These are phyloP conservation scores for Sacculina carcini DNA, from an alignment of 2,888 invertebrate species.

Conservation along the genomic window DNA sequence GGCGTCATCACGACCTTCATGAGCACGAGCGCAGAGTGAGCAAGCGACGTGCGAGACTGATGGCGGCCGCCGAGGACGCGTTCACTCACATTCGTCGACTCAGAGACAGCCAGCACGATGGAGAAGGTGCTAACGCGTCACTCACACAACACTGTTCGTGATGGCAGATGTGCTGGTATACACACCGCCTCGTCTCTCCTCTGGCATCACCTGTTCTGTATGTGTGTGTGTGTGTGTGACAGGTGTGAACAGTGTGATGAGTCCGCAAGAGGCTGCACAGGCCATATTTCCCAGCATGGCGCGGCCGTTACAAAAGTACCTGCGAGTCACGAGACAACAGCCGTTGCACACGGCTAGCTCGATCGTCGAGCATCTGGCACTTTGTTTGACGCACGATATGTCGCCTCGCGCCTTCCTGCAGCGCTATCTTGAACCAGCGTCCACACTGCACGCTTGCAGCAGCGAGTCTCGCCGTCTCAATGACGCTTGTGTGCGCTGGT, in stretches of 20 bases:
- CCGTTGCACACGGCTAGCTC: slow-evolving; percentile 83
- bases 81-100: slow-evolving; percentile 86
- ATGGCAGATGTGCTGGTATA: too few relatives aligned
- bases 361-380: slow-evolving; percentile 64
- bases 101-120: slow-evolving; percentile 19
- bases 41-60: slow-evolving; percentile 63
- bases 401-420: slow-evolving; percentile 86
- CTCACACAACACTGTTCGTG: too few relatives aligned
- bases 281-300: slow-evolving; percentile 94
- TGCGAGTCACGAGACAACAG: slow-evolving; percentile 83
- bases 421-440: slow-evolving; percentile 60
- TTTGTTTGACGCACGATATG: slow-evolving; percentile 74
- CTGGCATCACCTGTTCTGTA: neutral
- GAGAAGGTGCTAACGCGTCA: neutral
- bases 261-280: slow-evolving; percentile 85
- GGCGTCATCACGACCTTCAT: too few relatives aligned
- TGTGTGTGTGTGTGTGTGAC: slow-evolving; percentile 7
- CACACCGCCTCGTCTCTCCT: neutral
- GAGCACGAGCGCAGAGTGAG: slow-evolving; percentile 80
- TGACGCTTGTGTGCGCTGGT: slow-evolving; percentile 74
- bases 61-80: slow-evolving; percentile 87
- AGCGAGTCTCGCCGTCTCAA: slow-evolving; percentile 42
- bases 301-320: slow-evolving; percentile 78
- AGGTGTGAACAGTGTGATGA: slow-evolving; percentile 59
- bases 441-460: slow-evolving; percentile 36